Percentiles rank a stretch among this genome's conserved stretches.
phyloP scores from a whole-genome alignment of 2,113 vertebrate species.

The Dromiciops gliroides region DNA sequence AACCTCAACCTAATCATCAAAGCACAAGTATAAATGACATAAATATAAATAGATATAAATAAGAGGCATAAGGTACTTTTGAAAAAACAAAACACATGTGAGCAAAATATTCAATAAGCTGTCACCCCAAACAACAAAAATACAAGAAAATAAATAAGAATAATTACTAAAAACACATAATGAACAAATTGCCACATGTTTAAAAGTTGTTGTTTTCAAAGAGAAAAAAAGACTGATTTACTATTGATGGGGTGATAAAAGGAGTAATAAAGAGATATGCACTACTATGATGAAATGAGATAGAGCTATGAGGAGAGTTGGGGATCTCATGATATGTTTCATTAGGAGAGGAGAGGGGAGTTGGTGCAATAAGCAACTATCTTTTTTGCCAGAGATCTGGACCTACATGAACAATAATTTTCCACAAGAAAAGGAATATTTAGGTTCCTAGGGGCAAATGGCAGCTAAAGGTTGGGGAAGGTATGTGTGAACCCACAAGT shows the following conservation, averaged over 20 bases:
- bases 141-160: not conserved
- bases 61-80: not conserved
- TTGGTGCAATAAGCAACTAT: not conserved
- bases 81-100: not conserved
- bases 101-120: not conserved
- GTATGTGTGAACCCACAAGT: not conserved
- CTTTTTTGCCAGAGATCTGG: not conserved
- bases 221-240: not conserved
- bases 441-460: not conserved
- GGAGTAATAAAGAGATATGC: not conserved
- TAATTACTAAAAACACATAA: not conserved
- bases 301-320: not conserved
- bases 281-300: not conserved
- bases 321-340: not conserved
- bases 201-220: not conserved
- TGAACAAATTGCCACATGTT: not conserved
- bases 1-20: not conserved
- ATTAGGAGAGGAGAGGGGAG: not conserved
- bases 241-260: too few relatives aligned
- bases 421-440: not conserved
- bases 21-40: not conserved
- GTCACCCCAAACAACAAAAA: not conserved
- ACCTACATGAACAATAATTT: not conserved
- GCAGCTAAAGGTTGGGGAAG: not conserved
- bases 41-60: too few relatives aligned